These are phyloP conservation scores for Notospermus geniculatus DNA, from an alignment of 1,140 invertebrate genomes.

Conservation along the genomic window DNA sequence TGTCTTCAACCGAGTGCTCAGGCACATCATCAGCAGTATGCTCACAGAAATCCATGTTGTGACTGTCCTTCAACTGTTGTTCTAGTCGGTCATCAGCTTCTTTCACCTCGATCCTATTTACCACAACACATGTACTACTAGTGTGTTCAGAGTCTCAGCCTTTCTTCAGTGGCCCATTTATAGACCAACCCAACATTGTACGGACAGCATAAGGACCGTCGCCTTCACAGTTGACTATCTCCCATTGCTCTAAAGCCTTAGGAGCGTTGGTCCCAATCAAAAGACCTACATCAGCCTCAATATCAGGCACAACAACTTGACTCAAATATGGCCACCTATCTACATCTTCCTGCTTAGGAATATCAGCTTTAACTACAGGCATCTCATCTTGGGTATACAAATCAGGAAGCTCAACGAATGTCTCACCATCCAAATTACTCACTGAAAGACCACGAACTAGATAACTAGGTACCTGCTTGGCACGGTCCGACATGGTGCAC, in stretches of 20 bases:
- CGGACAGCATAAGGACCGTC: not conserved
- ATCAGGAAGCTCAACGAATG: too few species aligned
- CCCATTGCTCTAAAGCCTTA: not conserved
- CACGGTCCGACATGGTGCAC: too few species aligned
- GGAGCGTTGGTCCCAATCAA: not conserved
- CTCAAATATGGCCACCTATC: conserved; percentile 5
- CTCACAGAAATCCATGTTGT: not conserved
- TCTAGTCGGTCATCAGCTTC: not conserved
- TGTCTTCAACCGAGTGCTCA: too few species aligned
- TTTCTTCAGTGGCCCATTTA: too few species aligned
- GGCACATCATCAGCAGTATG: not conserved
- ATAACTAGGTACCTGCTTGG: too few species aligned
- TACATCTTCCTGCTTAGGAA: too few species aligned
- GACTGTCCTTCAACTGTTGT: not conserved
- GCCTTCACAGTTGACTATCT: not conserved
- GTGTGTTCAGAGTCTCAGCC: not conserved
- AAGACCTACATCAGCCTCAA: not conserved
- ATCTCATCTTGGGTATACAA: too few species aligned
- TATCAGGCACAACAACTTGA: not conserved
- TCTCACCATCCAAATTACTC: too few species aligned
- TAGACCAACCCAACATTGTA: not conserved
- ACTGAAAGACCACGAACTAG: too few species aligned
- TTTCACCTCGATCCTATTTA: not conserved
- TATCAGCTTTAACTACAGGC: too few species aligned
- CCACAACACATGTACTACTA: not conserved